These are phyloP conservation scores for Echiichthys vipera DNA, from an alignment of 2,797 vertebrate genomes.

Conservation along the genomic window DNA sequence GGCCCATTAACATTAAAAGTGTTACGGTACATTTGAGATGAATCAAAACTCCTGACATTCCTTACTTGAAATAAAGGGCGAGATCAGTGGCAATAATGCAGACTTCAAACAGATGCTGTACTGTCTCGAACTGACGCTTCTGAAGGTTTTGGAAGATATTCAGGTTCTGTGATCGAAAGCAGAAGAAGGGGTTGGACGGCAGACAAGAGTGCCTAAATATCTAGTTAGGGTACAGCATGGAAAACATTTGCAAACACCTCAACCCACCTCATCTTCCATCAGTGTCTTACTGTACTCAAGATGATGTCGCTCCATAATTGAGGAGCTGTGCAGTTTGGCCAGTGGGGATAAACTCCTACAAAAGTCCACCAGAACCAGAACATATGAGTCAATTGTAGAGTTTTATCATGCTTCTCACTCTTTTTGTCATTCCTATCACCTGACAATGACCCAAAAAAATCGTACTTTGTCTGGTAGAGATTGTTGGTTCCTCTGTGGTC, in stretches of 20 bases:
- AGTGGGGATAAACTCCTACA: conserved; percentile 89
- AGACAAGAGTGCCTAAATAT: background rate
- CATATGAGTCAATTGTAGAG: background rate
- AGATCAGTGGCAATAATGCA: conserved; percentile 96
- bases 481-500: conserved; percentile 98
- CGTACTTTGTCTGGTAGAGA: conserved; percentile 94
- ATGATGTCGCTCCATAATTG: conserved; percentile 93
- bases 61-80: conserved; percentile 96
- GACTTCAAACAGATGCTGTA: conserved; percentile 95
- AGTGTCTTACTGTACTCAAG: conserved; percentile 94
- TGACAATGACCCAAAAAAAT: background rate
- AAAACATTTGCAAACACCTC: background rate
- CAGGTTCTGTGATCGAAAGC: conserved; percentile 83
- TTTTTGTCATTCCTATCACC: background rate
- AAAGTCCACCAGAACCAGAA: background rate
- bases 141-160: conserved; percentile 96
- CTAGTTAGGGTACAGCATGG: background rate
- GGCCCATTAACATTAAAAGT: background rate
- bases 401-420: background rate
- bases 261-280: conserved; percentile 89
- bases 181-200: background rate
- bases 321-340: conserved; percentile 92
- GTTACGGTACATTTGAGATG: background rate
- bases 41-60: background rate
- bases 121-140: conserved; percentile 93